Conservation (phyloP, 2,113 vertebrate genomes). For the Gallinago paraguaiae region DNA sequence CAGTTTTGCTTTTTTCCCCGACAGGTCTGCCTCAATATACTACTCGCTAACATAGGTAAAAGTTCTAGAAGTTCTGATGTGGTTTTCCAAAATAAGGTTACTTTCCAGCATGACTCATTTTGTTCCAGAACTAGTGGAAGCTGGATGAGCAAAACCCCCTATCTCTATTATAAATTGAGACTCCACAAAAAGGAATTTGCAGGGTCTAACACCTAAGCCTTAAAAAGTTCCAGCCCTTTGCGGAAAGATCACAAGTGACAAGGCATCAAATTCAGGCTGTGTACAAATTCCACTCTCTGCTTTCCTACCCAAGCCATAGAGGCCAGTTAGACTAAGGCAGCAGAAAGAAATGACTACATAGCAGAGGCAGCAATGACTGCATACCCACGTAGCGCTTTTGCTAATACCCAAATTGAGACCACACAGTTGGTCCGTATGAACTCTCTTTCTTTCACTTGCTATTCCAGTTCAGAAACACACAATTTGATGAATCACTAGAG, state of each 20-base stretch:
- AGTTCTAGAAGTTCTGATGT: background rate
- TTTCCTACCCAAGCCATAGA: background rate
- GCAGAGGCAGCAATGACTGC: background rate
- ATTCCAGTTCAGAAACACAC: background rate
- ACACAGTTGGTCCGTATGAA: background rate
- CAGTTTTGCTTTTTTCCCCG: background rate
- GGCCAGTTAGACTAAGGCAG: background rate
- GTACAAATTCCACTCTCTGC: background rate
- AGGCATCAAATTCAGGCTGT: background rate
- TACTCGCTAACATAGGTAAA: background rate
- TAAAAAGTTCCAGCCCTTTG: background rate
- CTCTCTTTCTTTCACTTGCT: background rate
- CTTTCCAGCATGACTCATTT: background rate
- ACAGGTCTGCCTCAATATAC: background rate
- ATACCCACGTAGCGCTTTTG: background rate
- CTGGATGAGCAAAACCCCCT: background rate
- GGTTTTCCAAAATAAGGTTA: background rate
- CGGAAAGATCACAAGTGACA: background rate
- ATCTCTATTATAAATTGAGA: background rate
- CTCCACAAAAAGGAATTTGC: background rate
- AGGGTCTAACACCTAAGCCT: background rate
- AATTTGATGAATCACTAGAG: background rate
- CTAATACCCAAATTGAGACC: background rate
- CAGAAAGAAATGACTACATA: background rate
- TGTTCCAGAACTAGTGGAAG: background rate